phyloP scores from a whole-genome alignment of 1,140 invertebrate species.

The Trichonephila inaurata region DNA sequence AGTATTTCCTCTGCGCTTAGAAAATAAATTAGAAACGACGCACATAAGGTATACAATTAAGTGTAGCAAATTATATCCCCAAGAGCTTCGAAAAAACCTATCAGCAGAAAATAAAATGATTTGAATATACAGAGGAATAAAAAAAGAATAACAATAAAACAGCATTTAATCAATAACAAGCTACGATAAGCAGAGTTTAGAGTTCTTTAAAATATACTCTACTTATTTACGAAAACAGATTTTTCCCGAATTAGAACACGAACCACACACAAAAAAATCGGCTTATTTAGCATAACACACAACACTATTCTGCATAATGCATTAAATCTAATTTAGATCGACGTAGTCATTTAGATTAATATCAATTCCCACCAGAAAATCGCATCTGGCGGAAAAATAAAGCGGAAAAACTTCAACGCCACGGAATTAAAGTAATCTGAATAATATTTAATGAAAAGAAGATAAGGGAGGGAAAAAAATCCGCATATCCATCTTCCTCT shows the following conservation, averaged over 20 bases:
- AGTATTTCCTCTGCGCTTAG: too few relatives aligned
- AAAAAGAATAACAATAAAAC: too few relatives aligned
- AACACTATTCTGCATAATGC: background rate
- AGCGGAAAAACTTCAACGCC: background rate
- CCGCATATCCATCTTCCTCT: background rate
- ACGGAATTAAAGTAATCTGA: background rate
- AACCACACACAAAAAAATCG: background rate
- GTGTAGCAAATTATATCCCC: too few relatives aligned
- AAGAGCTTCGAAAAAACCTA: too few relatives aligned
- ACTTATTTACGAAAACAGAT: background rate
- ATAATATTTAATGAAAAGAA: constrained; percentile 19
- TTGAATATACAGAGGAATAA: too few relatives aligned
- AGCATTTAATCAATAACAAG: too few relatives aligned
- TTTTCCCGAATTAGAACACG: background rate
- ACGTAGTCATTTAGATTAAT: constrained; percentile 10
- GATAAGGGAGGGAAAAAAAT: background rate
- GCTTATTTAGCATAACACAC: background rate
- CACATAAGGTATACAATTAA: too few relatives aligned
- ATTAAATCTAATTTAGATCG: background rate
- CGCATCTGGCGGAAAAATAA: background rate
- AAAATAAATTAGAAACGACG: too few relatives aligned
- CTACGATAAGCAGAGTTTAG: too few relatives aligned
- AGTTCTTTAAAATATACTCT: background rate
- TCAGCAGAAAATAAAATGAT: too few relatives aligned
- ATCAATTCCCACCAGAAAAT: background rate